These are phyloP conservation scores for Oryctolagus cuniculus DNA, from an alignment of 2,113 vertebrate genomes.

Conservation along the genomic window mOryCun1.1 NC_091453.1:98994001-98994500, in stretches of 20 bases:
- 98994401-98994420: slow-evolving; percentile 48
- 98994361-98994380: slow-evolving; percentile 32
- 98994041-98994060: slow-evolving; percentile 52
- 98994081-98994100: slow-evolving; percentile 47
- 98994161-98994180: slow-evolving; percentile 56
- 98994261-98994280: slow-evolving; percentile 20
- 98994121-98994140: neutral
- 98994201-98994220: neutral
- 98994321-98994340: slow-evolving; percentile 55
- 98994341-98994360: slow-evolving; percentile 51
- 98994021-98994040: slow-evolving; percentile 15
- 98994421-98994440: slow-evolving; percentile 18
- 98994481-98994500: slow-evolving; percentile 23
- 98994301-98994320: slow-evolving; percentile 51
- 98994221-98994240: slow-evolving; percentile 49
- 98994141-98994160: slow-evolving; percentile 60
- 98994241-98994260: slow-evolving; percentile 60
- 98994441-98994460: slow-evolving; percentile 50
- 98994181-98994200: slow-evolving; percentile 34
- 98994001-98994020: slow-evolving; percentile 45
- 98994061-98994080: slow-evolving; percentile 53
- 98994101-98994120: slow-evolving; percentile 18
- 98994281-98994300: slow-evolving; percentile 7
- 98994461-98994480: neutral
- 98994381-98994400: neutral